These are phyloP conservation scores for Liposcelis brunnea DNA, from an alignment of 2,888 invertebrate species.

Conservation along the genomic window DNA sequence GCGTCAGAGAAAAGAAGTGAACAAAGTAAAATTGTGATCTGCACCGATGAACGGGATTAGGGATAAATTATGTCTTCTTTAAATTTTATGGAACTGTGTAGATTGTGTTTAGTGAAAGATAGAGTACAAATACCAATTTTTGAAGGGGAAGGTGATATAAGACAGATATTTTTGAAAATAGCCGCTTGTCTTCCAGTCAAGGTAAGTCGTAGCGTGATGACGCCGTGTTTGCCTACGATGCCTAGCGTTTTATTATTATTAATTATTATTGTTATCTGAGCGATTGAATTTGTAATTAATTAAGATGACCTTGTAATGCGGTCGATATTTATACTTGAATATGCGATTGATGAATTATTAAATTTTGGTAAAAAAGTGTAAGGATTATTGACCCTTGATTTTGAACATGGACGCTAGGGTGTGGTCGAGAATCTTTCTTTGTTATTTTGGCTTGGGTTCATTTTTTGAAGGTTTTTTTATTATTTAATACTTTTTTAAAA, in stretches of 20 bases:
- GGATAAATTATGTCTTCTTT: conserved; percentile 13
- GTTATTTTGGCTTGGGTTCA: no score
- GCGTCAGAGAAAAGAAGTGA: no score
- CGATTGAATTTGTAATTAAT: no score
- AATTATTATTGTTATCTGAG: no score
- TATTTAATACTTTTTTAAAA: no score
- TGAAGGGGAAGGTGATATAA: conserved; percentile 43
- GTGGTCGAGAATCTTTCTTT: no score
- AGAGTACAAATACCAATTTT: conserved; percentile 50
- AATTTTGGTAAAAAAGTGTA: not conserved
- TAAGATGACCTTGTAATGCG: not conserved
- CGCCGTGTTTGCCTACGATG: no score
- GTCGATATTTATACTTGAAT: not conserved
- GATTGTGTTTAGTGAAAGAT: conserved; percentile 30
- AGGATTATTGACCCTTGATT: not conserved
- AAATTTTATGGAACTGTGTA: conserved; percentile 24
- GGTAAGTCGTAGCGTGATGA: conserved; percentile 31
- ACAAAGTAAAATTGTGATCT: no score
- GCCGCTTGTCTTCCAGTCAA: conserved; percentile 54
- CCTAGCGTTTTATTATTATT: conserved; percentile 10
- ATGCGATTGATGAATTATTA: no score
- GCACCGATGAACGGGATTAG: not conserved
- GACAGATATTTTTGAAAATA: conserved; percentile 47
- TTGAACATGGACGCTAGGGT: no score
- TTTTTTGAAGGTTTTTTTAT: no score